Conservation (phyloP, 2,797 vertebrate species). For the Nannoperca obscura region DNA sequence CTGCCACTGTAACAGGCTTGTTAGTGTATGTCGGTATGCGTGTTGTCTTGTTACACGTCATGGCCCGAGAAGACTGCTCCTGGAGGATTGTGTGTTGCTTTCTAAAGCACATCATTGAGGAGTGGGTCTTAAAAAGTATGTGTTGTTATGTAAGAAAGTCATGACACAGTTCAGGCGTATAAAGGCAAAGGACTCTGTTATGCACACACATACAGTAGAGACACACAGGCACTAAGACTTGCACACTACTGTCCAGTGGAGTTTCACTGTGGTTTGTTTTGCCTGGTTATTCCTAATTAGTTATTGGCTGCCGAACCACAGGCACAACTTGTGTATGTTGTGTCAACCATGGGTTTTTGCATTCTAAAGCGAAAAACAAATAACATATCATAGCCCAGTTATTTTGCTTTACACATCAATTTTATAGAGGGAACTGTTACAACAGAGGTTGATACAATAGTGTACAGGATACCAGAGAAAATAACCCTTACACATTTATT, state of each 20-base stretch:
- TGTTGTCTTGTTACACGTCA: conserved; percentile 10
- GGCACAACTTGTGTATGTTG: neutral
- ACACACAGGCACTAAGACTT: conserved; percentile 18
- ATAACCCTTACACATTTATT: neutral
- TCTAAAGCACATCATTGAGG: conserved; percentile 25
- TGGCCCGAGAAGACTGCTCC: conserved; percentile 19
- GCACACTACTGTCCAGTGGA: conserved; percentile 27
- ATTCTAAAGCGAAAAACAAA: conserved; percentile 6
- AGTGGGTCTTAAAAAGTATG: conserved; percentile 46
- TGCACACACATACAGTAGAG: conserved; percentile 25
- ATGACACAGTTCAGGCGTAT: conserved; percentile 23
- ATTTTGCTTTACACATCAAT: conserved; percentile 5
- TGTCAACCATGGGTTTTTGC: neutral
- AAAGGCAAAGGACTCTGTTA: conserved; percentile 35
- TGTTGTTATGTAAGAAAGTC: conserved; percentile 52
- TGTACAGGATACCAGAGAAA: neutral
- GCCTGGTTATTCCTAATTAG: neutral
- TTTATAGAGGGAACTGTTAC: neutral
- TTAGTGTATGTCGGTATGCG: neutral
- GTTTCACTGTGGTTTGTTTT: conserved; percentile 35
- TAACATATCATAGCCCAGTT: neutral
- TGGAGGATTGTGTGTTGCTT: conserved; percentile 31
- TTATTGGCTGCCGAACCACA: conserved; percentile 45
- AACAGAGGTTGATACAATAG: neutral
- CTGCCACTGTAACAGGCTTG: neutral